Percentiles rank a stretch among this genome's conserved stretches.
Conservation (phyloP, 2,113 vertebrate genomes). For the Cebidichthys violaceus region DNA sequence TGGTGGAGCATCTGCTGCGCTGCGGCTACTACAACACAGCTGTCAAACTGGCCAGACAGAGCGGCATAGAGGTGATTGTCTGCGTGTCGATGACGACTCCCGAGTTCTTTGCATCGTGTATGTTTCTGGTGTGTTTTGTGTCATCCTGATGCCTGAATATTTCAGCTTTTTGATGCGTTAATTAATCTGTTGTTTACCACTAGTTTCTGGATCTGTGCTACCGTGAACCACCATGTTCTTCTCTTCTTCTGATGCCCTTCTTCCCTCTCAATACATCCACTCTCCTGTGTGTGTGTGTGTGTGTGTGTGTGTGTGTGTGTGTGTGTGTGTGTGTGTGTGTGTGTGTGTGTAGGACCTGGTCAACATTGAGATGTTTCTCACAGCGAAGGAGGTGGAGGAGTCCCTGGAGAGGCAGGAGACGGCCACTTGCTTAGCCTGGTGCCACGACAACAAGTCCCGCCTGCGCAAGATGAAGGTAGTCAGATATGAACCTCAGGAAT, state of each 20-base stretch:
- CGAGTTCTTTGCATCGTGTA: background rate
- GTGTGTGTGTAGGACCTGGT: constrained; percentile 89
- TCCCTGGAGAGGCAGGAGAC: constrained; percentile 98
- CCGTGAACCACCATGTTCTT: background rate
- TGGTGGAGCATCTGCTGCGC: constrained; percentile 97
- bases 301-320: constrained; percentile 18
- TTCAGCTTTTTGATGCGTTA: background rate
- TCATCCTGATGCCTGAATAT: background rate
- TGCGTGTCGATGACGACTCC: background rate
- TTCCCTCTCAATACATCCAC: too few species aligned
- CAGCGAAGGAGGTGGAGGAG: constrained; percentile 98
- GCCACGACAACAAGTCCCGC: constrained; percentile 99
- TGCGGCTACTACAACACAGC: constrained; percentile 99
- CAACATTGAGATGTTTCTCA: constrained; percentile 99
- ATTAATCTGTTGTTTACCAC: background rate
- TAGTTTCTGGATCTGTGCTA: background rate
- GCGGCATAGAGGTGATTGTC: constrained; percentile 92
- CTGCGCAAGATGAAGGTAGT: constrained; percentile 99
- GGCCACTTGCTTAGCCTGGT: constrained; percentile 97
- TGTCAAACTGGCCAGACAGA: constrained; percentile 95
- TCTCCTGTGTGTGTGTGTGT: constrained; percentile 1
- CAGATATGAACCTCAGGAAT: background rate
- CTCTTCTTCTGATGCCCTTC: background rate
- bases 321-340: constrained; percentile 18
- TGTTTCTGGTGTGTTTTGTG: background rate